Base-by-base conservation (phyloP, 2,797 vertebrate species). In the Myotis myotis region DNA sequence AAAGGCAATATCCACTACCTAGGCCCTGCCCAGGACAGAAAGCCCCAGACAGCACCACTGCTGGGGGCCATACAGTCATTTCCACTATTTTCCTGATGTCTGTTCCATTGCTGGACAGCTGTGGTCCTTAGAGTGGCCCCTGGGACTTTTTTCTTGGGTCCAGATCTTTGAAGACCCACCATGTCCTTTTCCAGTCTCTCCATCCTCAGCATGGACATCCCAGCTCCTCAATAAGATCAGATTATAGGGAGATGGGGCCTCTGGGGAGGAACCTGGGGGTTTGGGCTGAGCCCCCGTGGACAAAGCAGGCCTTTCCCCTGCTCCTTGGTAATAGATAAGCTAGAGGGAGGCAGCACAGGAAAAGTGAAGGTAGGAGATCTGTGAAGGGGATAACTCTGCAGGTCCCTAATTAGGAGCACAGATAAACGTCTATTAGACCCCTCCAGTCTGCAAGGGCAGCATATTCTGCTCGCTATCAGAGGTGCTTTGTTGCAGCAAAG, bases 351-450 rank as follows among this genome's bases (percentile, higher is more conserved):
- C 30, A 89, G n/a, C 17, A 8, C 49, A 93, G 38, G 36, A 90
- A 96, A 97, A 95, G 82, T 71, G 90, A 85, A 93, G 60, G 64
- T 33, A 25, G 28, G 88, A 95, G 96, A 97, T 96, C 62, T 93
- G 66, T 62, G 80, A 19, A 62, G 71, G 76, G 94, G 96, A 95
- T 96, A 96, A 91, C 30, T 71, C 57, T 64, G 22, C 19, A 89
- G 55, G 75, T 28, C 66, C 86, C 55, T 95, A 95, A 97, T 97
- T 97, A 96, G 78, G 38, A 94, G 33, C 68, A 53, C 70, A 96
- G 93, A 97, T 96, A 94, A 97, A 94, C 4, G 66, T 79, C 78
- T 30, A 93, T 97, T 91, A 85, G 95, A 94, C 84, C 76, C 70
- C 44, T 94, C 11, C 11, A 20, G 82, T 28, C 33, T 96, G 96